Percentiles rank a stretch among this genome's conserved stretches.
Conservation (phyloP, 2,888 invertebrate genomes). For the Baccha elongata region DNA sequence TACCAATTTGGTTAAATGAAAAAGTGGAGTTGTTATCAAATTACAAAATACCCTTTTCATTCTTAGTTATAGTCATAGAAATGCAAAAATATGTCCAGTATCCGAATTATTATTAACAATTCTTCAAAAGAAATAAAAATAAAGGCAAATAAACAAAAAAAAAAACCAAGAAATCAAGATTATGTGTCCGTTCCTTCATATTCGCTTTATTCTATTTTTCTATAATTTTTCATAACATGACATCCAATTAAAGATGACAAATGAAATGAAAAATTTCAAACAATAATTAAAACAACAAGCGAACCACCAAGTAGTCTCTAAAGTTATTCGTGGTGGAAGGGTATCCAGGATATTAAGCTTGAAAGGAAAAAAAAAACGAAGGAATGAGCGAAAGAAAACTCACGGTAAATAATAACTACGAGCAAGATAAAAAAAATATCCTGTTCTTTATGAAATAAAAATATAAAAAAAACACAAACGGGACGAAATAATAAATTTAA, state of each 20-base stretch:
- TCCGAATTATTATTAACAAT: background rate
- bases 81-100: background rate
- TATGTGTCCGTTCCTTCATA: slow-evolving; percentile 3
- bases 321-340: background rate
- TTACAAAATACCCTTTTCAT: no score
- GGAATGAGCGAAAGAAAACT: slow-evolving; percentile 5
- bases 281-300: slow-evolving; percentile 62
- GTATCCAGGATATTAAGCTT: background rate
- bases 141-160: background rate
- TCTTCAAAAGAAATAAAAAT: background rate
- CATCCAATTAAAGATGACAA: slow-evolving; percentile 68
- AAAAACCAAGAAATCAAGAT: background rate
- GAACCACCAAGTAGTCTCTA: slow-evolving; percentile 11
- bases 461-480: background rate
- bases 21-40: no score
- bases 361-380: background rate
- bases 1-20: no score
- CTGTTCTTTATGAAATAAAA: background rate
- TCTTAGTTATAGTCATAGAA: no score
- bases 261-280: slow-evolving; percentile 69
- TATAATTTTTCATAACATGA: slow-evolving; percentile 40
- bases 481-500: slow-evolving; percentile 42
- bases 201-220: background rate
- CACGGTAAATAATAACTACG: background rate
- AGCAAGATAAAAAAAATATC: background rate